Evolutionary conservation across 2,888 invertebrate genomes (phyloP).

Genomic region (Philaethria dido): DNA sequence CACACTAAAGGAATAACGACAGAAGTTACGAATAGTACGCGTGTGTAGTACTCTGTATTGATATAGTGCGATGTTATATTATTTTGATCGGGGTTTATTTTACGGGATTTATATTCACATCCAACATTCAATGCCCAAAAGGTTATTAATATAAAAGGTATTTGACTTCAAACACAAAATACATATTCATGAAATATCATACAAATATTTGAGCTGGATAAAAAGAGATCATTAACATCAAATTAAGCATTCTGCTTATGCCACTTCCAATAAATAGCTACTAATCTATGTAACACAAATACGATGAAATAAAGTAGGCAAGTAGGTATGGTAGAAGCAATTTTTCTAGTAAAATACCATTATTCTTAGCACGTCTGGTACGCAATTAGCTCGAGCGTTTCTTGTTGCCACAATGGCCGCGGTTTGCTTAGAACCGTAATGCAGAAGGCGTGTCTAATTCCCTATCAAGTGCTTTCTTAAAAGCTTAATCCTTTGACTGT

Average conservation of each 20-base stretch:
- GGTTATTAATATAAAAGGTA: too few relatives aligned
- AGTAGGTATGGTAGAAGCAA: conserved; percentile 47
- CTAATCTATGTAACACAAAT: conserved; percentile 26
- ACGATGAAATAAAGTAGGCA: conserved; percentile 47
- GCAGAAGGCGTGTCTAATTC: conserved; percentile 66
- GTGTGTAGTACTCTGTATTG: background rate
- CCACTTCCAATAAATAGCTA: conserved; percentile 15
- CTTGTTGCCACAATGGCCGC: conserved; percentile 53
- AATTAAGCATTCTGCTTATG: background rate
- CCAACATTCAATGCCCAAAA: too few relatives aligned
- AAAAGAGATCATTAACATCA: too few relatives aligned
- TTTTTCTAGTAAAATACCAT: conserved; percentile 51
- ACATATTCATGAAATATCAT: too few relatives aligned
- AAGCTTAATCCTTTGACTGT: conserved; percentile 34
- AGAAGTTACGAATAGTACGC: background rate
- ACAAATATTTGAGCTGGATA: too few relatives aligned
- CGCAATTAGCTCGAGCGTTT: conserved; percentile 62
- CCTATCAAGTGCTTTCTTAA: conserved; percentile 61
- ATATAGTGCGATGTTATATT: background rate
- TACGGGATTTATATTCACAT: too few relatives aligned
- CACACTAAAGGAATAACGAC: background rate
- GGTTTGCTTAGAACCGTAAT: conserved; percentile 52
- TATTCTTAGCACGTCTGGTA: conserved; percentile 65
- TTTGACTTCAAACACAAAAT: too few relatives aligned
- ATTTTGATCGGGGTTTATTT: background rate